phyloP scores from a whole-genome alignment of 1,140 invertebrate species.

The Venustaconcha ellipsiformis region DNA sequence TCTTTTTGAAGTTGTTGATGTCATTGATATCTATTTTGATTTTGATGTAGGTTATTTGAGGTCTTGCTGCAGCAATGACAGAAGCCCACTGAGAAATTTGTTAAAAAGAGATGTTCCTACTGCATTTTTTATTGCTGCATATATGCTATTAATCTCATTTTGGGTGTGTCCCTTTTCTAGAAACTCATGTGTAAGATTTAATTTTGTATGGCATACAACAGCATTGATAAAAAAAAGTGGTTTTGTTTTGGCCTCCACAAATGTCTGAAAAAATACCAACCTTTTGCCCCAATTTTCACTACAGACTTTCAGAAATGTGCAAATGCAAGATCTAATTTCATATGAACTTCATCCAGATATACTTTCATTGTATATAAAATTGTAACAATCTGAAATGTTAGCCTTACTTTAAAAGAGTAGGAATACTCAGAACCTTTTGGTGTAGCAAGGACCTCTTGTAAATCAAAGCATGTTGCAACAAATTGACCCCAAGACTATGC shows the following conservation, averaged over 20 bases:
- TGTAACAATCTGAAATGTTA: not conserved
- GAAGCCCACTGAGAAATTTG: constrained; percentile 12
- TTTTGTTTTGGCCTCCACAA: constrained; percentile 3
- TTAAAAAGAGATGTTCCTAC: not conserved
- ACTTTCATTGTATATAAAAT: constrained; percentile 8
- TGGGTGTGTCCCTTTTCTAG: constrained; percentile 22
- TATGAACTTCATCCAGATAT: not conserved
- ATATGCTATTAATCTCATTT: constrained; percentile 13
- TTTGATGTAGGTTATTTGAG: constrained; percentile 1
- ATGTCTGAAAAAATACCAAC: constrained; percentile 2
- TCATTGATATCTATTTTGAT: constrained; percentile 3
- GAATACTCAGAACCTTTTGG: not conserved
- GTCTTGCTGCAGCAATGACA: constrained; percentile 4
- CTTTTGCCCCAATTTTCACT: not conserved
- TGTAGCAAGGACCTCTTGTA: not conserved
- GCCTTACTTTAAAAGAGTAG: constrained; percentile 1
- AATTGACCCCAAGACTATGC: not conserved
- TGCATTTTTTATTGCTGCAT: constrained; percentile 12
- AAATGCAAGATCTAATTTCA: constrained; percentile 1
- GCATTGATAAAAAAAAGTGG: constrained; percentile 4
- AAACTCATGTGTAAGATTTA: constrained; percentile 10
- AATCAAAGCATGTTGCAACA: constrained; percentile 8
- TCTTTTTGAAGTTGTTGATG: constrained; percentile 7
- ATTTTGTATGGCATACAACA: constrained; percentile 4
- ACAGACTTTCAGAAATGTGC: not conserved